A percentile compares a stretch with the other conserved stretches of the same genome.
Conservation (phyloP, 2,113 vertebrate genomes). For the Megaptera novaeangliae region DNA sequence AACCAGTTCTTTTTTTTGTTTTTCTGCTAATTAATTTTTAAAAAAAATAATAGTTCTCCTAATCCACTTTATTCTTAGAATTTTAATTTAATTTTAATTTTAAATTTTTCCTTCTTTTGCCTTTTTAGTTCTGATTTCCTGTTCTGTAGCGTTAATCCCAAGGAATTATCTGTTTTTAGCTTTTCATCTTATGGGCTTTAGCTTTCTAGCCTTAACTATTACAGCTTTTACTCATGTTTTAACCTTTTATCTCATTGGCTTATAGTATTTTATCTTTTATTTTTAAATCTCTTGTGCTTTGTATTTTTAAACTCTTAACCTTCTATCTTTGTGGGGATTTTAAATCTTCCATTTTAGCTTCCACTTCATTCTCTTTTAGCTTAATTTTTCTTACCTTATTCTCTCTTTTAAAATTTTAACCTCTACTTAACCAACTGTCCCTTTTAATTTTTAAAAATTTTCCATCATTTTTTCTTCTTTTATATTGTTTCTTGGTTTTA, state of each 20-base stretch:
- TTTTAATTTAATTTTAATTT: constrained; percentile 37
- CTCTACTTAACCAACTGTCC: not conserved
- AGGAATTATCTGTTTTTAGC: constrained; percentile 15
- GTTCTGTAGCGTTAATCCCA: constrained; percentile 16
- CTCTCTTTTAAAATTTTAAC: constrained; percentile 20
- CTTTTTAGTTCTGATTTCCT: constrained; percentile 36
- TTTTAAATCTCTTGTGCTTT: constrained; percentile 59
- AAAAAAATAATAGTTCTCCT: not conserved
- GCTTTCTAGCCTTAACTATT: constrained; percentile 22
- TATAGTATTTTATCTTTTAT: constrained; percentile 52
- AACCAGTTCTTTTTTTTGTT: not conserved
- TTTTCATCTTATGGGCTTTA: constrained; percentile 43
- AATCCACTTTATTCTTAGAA: not conserved
- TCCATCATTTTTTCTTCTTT: not conserved
- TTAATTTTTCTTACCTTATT: not conserved
- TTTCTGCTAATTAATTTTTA: not conserved
- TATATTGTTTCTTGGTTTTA: not conserved
- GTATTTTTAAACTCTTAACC: constrained; percentile 58
- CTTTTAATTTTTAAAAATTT: not conserved
- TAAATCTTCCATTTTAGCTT: constrained; percentile 21
- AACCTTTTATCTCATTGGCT: constrained; percentile 60
- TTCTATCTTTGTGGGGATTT: constrained; percentile 34
- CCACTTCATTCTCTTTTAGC: not conserved
- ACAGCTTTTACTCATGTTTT: constrained; percentile 29
- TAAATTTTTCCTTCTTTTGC: not conserved